phyloP scores from a whole-genome alignment of 2,113 vertebrate genomes.

The Catharus fuscescens region DNA sequence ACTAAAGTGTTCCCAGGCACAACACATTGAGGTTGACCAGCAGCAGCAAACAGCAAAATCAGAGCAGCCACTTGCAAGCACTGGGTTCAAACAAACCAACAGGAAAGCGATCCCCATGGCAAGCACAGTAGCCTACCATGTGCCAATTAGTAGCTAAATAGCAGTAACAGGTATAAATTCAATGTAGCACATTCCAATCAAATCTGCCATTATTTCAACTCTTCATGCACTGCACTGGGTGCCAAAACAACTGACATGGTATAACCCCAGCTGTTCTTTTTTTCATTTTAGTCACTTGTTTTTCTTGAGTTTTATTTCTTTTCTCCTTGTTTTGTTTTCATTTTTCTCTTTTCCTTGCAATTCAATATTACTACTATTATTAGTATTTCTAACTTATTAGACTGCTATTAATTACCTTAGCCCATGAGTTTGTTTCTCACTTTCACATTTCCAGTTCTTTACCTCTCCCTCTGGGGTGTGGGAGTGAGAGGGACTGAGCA shows the following conservation, averaged over 20 bases:
- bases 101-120: neutral
- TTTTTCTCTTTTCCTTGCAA: neutral
- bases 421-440: neutral
- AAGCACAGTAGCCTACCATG: neutral
- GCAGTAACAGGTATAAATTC: neutral
- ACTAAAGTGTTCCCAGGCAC: neutral
- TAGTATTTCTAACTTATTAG: neutral
- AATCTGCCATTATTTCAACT: neutral
- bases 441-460: neutral
- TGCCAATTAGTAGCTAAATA: neutral
- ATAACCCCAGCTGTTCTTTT: neutral
- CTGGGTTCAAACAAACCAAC: neutral
- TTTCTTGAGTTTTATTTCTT: neutral
- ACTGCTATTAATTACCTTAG: neutral
- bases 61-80: neutral
- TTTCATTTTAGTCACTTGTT: neutral
- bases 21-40: neutral
- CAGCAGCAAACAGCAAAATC: neutral
- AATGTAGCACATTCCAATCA: neutral
- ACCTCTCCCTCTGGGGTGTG: fast-evolving
- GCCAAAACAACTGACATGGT: neutral
- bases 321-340: neutral
- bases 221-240: neutral
- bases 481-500: neutral
- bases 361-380: neutral